phyloP scores from a whole-genome alignment of 2,797 vertebrate genomes.

The Tiaroga cobitis region DNA sequence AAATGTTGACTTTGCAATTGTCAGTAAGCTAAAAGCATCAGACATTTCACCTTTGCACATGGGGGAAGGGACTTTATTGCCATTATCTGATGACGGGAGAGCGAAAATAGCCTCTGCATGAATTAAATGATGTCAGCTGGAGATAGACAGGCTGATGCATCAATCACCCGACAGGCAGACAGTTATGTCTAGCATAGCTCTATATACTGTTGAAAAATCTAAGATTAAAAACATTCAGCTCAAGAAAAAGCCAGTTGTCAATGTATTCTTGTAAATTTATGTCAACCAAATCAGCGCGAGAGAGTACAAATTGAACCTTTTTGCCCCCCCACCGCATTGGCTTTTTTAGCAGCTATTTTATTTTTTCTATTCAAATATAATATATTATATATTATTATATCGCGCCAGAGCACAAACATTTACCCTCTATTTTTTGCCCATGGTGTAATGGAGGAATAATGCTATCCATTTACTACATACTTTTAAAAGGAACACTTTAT shows the following conservation, averaged over 20 bases:
- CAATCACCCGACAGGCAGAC: conserved; percentile 13
- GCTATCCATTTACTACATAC: not conserved
- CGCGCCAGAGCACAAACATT: not conserved
- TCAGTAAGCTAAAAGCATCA: conserved; percentile 11
- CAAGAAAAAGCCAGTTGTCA: not conserved
- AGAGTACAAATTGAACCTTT: not conserved
- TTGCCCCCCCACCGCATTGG: not conserved
- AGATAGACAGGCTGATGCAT: conserved; percentile 10
- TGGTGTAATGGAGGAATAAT: not conserved
- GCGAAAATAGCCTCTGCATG: conserved; percentile 38
- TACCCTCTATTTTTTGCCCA: not conserved
- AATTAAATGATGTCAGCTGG: conserved; percentile 29
- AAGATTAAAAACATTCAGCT: conserved; percentile 13
- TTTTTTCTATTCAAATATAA: not conserved
- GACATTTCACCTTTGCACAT: conserved; percentile 16
- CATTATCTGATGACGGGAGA: conserved; percentile 37
- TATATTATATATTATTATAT: no score
- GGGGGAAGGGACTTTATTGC: conserved; percentile 37
- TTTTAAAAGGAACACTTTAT: not conserved
- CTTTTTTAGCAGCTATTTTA: not conserved
- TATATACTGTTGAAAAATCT: conserved; percentile 5
- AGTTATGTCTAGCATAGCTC: conserved; percentile 1
- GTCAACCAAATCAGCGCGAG: not conserved
- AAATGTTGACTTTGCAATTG: conserved; percentile 37
- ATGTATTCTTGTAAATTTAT: not conserved